Conservation (phyloP, 2,888 invertebrate genomes). For the Brachyptera putata region DNA sequence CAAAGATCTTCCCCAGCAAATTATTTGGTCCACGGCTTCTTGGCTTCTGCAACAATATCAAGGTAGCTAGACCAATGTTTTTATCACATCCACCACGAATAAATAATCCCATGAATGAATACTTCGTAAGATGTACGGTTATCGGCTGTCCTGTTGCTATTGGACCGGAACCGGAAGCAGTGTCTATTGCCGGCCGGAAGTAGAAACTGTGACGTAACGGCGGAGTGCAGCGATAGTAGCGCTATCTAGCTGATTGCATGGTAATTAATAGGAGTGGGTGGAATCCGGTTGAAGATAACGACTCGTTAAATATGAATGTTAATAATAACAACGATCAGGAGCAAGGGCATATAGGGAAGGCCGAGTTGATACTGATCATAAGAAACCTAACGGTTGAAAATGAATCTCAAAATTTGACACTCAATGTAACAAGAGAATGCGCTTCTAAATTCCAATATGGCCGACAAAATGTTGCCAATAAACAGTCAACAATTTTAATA, state of each 20-base stretch:
- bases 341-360: too few species aligned
- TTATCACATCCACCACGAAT: background rate
- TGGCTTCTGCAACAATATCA: background rate
- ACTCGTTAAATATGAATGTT: too few species aligned
- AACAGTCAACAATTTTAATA: too few species aligned
- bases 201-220: background rate
- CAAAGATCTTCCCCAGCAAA: background rate
- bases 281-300: constrained; percentile 5
- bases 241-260: constrained; percentile 6
- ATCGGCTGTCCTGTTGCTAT: constrained; percentile 6
- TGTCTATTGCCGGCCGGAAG: constrained; percentile 17
- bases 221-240: background rate
- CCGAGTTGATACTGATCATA: too few species aligned
- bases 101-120: background rate
- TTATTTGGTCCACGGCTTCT: too few species aligned
- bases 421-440: too few species aligned
- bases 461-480: too few species aligned
- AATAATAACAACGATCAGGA: too few species aligned
- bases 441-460: too few species aligned
- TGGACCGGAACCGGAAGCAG: constrained; percentile 15
- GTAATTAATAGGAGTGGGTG: constrained; percentile 8
- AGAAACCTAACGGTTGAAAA: too few species aligned
- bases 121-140: constrained; percentile 1
- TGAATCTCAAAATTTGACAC: too few species aligned
- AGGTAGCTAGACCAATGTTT: background rate